phyloP scores from a whole-genome alignment of 2,888 invertebrate species.

The Mermis nigrescens region DNA sequence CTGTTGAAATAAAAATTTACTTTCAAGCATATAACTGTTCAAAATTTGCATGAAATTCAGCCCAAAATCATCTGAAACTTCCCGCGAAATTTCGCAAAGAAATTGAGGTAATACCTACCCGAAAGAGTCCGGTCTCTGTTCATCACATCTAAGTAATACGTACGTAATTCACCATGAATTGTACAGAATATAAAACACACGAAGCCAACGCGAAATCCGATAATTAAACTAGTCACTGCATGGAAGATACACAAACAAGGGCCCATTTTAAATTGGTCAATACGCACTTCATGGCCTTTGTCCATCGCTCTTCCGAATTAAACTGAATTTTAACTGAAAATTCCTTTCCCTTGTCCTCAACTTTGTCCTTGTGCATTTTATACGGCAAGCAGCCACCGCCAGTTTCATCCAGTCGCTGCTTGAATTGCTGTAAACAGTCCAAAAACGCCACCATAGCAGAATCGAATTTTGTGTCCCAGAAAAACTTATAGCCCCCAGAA shows the following conservation, averaged over 20 bases:
- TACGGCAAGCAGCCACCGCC: constrained; percentile 54
- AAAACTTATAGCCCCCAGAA: constrained; percentile 72
- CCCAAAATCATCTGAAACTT: too few species aligned
- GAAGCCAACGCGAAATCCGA: too few species aligned
- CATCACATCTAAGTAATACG: too few species aligned
- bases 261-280: constrained; percentile 95
- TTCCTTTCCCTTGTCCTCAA: constrained; percentile 22
- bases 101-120: too few species aligned
- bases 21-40: too few species aligned
- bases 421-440: constrained; percentile 66
- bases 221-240: too few species aligned
- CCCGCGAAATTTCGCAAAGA: too few species aligned
- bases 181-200: too few species aligned
- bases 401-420: constrained; percentile 5
- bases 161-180: too few species aligned
- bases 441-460: constrained; percentile 78
- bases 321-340: constrained; percentile 56
- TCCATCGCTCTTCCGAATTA: constrained; percentile 98
- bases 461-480: constrained; percentile 49
- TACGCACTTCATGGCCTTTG: constrained; percentile 90
- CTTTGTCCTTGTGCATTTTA: constrained; percentile 26
- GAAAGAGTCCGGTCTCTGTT: too few species aligned
- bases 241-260: constrained; percentile 75
- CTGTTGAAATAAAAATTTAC: too few species aligned
- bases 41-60: too few species aligned